These are phyloP conservation scores for Atta cephalotes DNA, from an alignment of 1,140 invertebrate genomes.

Conservation along the genomic window DNA sequence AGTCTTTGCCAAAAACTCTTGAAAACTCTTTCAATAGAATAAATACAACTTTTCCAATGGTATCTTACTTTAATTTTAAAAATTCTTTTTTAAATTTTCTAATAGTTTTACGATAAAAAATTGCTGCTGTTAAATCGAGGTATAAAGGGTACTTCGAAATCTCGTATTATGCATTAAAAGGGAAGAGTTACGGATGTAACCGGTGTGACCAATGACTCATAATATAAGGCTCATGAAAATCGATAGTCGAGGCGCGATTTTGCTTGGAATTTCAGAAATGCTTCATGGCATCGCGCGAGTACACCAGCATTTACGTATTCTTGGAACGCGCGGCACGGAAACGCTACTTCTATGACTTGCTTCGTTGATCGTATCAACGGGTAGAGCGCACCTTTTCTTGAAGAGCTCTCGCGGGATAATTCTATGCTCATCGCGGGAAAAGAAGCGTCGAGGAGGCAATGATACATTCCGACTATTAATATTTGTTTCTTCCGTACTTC, in stretches of 20 bases:
- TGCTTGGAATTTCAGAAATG: conserved; percentile 51
- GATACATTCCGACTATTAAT: conserved; percentile 46
- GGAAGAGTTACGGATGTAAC: conserved; percentile 29
- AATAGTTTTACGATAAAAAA: background rate
- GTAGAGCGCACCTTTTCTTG: conserved; percentile 7
- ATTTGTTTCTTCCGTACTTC: conserved; percentile 46
- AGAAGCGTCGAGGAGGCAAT: conserved; percentile 46
- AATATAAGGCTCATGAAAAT: conserved; percentile 38
- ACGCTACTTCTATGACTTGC: conserved; percentile 21
- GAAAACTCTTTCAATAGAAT: background rate
- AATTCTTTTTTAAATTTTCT: background rate
- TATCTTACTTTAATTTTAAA: background rate
- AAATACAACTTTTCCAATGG: background rate
- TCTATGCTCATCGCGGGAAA: conserved; percentile 18
- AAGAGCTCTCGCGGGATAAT: conserved; percentile 49
- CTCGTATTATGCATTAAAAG: conserved; percentile 12
- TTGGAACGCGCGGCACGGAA: conserved; percentile 34
- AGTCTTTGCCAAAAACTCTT: too few species aligned
- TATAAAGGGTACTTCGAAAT: background rate
- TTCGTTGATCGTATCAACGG: conserved; percentile 35
- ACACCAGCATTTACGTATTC: conserved; percentile 44
- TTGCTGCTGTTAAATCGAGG: background rate
- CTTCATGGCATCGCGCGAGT: conserved; percentile 30
- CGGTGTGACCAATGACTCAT: conserved; percentile 37
- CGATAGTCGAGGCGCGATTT: conserved; percentile 43